phyloP scores from a whole-genome alignment of 2,888 invertebrate genomes.

The Tenthredo scrophulariae region DNA sequence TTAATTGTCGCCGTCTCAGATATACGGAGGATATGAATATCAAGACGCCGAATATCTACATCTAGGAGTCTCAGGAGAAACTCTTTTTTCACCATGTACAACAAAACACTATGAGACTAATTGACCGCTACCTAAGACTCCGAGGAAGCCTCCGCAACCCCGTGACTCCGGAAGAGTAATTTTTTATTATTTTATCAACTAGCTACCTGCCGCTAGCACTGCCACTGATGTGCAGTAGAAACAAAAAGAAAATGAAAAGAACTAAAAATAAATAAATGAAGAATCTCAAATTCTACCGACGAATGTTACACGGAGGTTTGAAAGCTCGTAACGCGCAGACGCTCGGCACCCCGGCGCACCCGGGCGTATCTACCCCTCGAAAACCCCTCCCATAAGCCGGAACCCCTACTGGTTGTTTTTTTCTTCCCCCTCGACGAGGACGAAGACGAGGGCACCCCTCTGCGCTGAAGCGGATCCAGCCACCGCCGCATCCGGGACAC shows the following conservation, averaged over 20 bases:
- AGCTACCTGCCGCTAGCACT: background rate
- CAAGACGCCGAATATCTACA: background rate
- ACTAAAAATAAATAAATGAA: too few species aligned
- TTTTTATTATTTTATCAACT: conserved; percentile 13
- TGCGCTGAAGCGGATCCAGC: conserved; percentile 36
- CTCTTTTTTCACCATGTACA: background rate
- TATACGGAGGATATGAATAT: background rate
- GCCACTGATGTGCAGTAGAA: background rate
- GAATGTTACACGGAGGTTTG: background rate
- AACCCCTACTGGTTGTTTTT: conserved; percentile 20
- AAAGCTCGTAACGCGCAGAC: conserved; percentile 26
- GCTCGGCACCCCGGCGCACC: conserved; percentile 22
- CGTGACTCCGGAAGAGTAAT: conserved; percentile 39
- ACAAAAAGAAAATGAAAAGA: too few species aligned
- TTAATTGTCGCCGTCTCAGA: conserved; percentile 34
- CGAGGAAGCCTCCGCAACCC: background rate
- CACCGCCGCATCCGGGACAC: conserved; percentile 44
- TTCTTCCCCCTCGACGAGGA: background rate
- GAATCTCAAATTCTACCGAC: background rate
- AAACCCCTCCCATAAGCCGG: conserved; percentile 44
- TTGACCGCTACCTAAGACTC: conserved; percentile 18
- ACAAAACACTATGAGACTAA: background rate
- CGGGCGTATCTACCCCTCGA: conserved; percentile 44
- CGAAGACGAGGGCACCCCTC: conserved; percentile 1
- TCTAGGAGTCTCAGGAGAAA: background rate